Conservation (phyloP, 2,797 vertebrate species). For the Siniperca scherzeri region DNA sequence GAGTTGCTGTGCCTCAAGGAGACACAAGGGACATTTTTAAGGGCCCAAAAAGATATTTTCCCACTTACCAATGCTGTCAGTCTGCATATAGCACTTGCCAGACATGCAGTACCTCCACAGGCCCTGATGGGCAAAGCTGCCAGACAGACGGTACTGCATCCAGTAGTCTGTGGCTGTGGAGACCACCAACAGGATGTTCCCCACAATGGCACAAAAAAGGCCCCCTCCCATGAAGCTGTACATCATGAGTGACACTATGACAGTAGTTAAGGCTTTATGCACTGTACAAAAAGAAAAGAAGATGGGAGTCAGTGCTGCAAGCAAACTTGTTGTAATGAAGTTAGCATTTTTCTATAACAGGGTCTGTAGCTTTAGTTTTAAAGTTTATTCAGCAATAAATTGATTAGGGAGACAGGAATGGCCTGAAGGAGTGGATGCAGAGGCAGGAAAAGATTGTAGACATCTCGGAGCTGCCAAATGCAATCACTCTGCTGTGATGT, state of each 20-base stretch:
- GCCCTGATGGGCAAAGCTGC: conserved; percentile 91
- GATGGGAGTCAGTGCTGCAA: conserved; percentile 15
- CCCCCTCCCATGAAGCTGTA: conserved; percentile 94
- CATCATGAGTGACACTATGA: conserved; percentile 84
- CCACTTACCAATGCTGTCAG: conserved; percentile 90
- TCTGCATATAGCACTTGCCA: conserved; percentile 93
- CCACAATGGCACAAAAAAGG: conserved; percentile 92
- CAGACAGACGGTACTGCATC: conserved; percentile 93
- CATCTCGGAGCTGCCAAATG: neutral
- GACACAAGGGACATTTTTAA: neutral
- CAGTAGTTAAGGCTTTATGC: conserved; percentile 51
- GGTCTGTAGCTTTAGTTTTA: neutral
- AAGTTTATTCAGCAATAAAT: neutral
- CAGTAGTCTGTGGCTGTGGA: conserved; percentile 93
- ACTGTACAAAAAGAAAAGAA: conserved; percentile 51
- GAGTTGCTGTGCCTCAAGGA: conserved; percentile 38
- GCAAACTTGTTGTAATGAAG: neutral
- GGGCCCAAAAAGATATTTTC: neutral
- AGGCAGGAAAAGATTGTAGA: neutral
- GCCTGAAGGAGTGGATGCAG: neutral
- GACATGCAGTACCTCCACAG: conserved; percentile 93
- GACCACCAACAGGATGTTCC: conserved; percentile 91
- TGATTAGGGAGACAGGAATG: neutral
- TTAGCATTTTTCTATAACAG: neutral
- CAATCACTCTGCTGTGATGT: neutral